Base-by-base conservation (phyloP, 2,113 vertebrate genomes). In the Pholis gunnellus region DNA sequence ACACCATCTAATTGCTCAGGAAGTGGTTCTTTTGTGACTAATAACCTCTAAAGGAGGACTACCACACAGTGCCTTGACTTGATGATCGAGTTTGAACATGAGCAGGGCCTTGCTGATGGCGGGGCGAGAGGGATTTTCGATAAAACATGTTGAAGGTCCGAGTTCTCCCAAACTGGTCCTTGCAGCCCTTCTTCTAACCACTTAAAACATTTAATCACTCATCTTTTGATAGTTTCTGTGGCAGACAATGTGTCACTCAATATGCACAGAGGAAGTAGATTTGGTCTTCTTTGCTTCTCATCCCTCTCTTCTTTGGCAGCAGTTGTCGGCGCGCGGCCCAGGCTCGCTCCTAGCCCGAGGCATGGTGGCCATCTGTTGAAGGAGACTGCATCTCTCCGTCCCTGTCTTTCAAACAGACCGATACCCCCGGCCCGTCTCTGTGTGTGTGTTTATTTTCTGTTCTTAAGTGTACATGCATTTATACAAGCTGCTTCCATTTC, bases 291-390 rank as follows among this genome's bases (percentile, higher is more conserved):
- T 34, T 18, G 18, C 46, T 31, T 87, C 63, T 75, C 64, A 29
- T 79, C 78, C 42, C 44, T 78, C 73, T 77, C 38, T 78, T 46
- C 65, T 68, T 56, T 87, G 88, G 90, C 86, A 91, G 88, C 90
- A 88, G 89, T 91, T 88, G 91, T 82, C 70, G 78, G 48, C 81
- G 42, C 60, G 81, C 80, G 69, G 87, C 93, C 90, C 88, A 91
- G 85, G 89, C 85, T 88, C 70, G 86, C 76, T 90, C 86, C 89
- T 84, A 87, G 88, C 93, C 88, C 5, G 13, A 80, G 87, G 93
- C 88, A 27, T 75, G 84, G 86, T 81, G 77, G 83, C 91, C 91
- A 94, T 94, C 93, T 94, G 92, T 89, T 46, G 73, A 38, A 86
- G 40, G 67, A 89, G 84, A 75, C 83, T 65, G 72, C 72, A 79